Evolutionary conservation across 2,113 vertebrate species (phyloP).

Genomic region (Speoplatyrhinus poulsoni): DNA sequence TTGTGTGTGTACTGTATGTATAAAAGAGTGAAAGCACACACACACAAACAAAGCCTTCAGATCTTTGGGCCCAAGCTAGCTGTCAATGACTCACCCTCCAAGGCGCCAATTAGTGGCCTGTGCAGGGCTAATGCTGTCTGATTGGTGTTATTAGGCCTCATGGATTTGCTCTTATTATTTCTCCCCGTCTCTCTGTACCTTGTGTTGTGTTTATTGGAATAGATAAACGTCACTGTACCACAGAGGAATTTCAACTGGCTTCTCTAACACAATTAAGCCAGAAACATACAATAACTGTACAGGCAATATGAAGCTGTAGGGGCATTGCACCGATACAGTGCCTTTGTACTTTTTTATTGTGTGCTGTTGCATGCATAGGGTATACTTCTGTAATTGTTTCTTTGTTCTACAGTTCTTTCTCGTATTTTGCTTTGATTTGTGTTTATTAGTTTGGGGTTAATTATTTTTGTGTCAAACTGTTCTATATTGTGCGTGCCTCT

Average conservation of each 20-base stretch:
- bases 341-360: too few species aligned
- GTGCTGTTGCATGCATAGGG: neutral
- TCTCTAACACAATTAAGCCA: neutral
- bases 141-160: constrained; percentile 53
- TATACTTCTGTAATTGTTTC: neutral
- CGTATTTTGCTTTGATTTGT: neutral
- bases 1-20: constrained; percentile 12
- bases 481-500: too few species aligned
- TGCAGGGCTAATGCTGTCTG: constrained; percentile 54
- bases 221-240: constrained; percentile 24
- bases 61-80: constrained; percentile 4
- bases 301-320: too few species aligned
- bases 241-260: constrained; percentile 9
- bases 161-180: constrained; percentile 14
- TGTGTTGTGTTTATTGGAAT: constrained; percentile 16
- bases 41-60: neutral
- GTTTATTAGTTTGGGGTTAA: too few species aligned
- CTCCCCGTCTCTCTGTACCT: neutral
- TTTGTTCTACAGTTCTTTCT: neutral
- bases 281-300: too few species aligned
- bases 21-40: too few species aligned
- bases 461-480: too few species aligned
- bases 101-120: constrained; percentile 47
- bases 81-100: constrained; percentile 56
- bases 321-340: too few species aligned